These are phyloP conservation scores for Microvelia longipes DNA, from an alignment of 1,140 invertebrate species.

Conservation along the genomic window DNA sequence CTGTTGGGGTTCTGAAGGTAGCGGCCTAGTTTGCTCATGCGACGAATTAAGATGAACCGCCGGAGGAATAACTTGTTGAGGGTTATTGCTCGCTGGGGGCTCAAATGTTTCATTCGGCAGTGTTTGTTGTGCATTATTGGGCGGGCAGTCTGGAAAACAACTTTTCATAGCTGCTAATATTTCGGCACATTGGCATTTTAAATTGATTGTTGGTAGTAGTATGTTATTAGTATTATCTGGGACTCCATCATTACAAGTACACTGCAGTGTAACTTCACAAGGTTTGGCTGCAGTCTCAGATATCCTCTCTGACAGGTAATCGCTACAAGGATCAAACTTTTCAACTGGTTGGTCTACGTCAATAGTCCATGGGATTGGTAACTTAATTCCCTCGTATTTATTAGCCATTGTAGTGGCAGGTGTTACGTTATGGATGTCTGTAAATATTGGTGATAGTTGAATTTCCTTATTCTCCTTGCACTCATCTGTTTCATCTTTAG, in stretches of 20 bases:
- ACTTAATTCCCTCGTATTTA: not conserved
- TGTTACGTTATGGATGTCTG: not conserved
- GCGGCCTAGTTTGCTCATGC: not conserved
- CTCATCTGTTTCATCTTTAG: not conserved
- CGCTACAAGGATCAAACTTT: not conserved
- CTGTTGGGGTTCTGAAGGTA: not conserved
- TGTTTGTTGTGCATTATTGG: not conserved
- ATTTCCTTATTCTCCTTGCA: not conserved
- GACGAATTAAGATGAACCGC: no score
- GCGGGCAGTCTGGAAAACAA: not conserved
- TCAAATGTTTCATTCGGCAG: not conserved
- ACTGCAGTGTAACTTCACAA: not conserved
- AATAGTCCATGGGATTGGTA: not conserved
- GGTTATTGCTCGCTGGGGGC: not conserved
- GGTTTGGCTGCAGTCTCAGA: not conserved
- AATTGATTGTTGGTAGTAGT: not conserved
- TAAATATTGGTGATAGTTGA: not conserved
- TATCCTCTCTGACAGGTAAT: not conserved
- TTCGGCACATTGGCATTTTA: not conserved
- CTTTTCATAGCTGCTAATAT: not conserved
- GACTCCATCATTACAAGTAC: not conserved
- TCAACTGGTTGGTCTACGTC: not conserved
- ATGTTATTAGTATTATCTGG: not conserved
- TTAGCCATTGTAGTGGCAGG: not conserved
- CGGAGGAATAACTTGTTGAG: not conserved